Percentiles rank a stretch among this genome's conserved stretches.
Evolutionary conservation across 2,113 vertebrate genomes (phyloP).

Genomic region (Anoplopoma fimbria): DNA sequence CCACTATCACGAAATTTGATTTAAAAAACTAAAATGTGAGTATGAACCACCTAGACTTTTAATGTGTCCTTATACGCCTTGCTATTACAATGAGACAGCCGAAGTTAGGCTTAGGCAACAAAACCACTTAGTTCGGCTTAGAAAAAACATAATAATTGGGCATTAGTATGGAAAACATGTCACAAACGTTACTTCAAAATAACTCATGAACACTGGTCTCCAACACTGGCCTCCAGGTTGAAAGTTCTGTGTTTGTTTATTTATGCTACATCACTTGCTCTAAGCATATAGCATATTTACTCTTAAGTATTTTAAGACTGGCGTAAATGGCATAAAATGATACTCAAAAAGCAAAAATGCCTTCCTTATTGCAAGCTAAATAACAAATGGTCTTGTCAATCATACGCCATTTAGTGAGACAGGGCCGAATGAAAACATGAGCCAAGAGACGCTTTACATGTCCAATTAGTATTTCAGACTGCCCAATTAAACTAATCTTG

Average conservation of each 20-base stretch:
- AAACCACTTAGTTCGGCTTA: too few relatives aligned
- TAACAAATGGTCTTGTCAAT: too few relatives aligned
- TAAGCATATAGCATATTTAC: neutral
- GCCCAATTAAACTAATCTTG: neutral
- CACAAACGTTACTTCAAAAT: too few relatives aligned
- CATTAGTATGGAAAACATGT: too few relatives aligned
- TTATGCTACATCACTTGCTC: neutral
- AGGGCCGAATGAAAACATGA: neutral
- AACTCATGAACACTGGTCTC: neutral
- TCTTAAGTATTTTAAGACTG: neutral
- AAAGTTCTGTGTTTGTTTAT: neutral
- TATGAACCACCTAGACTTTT: neutral
- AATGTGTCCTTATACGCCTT: neutral
- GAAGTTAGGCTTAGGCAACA: too few relatives aligned
- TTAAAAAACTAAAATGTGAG: neutral
- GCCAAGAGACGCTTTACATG: neutral
- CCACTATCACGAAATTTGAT: neutral
- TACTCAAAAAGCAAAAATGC: neutral
- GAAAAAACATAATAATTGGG: too few relatives aligned
- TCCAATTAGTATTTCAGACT: neutral
- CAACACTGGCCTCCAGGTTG: neutral
- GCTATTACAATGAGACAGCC: neutral
- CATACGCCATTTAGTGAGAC: neutral
- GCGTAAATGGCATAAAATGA: neutral
- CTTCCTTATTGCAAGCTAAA: neutral